Base-by-base conservation (phyloP, 2,113 vertebrate species). In the Onychorhynchus coronatus region DNA sequence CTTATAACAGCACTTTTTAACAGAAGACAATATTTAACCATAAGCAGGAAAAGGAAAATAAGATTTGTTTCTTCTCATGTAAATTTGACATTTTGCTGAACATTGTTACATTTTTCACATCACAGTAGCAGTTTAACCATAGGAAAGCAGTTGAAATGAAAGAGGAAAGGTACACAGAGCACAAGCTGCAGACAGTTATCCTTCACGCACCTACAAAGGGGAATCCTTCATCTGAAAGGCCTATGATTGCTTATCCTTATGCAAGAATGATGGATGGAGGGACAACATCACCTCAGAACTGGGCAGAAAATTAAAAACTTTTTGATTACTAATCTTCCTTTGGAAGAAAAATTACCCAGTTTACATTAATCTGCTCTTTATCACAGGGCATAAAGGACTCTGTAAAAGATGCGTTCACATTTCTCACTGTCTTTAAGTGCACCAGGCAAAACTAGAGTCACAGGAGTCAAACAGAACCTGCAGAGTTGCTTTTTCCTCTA, bases 251-350 rank as follows among this genome's bases (percentile, higher is more conserved):
- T 81, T 59, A 53, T 39, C 76, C 17, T 68, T 53, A 67, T 0
- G 3, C 2, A 2, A 37, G n/a, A 70, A 81, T 35, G 41, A 75
- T 41, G 16, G 25, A 78, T 59, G 22, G 11, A 89, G 18, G 19
- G 28, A 68, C 11, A 56, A 17, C 44, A 63, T 13, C 18, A 88
- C 14, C 21, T 62, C 28, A 72, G 61, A 93, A 70, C 6, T 6
- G 6, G 41, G 41, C 5, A 47, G 82, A 78, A 79, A 61, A 25
- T 2, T 0, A 0, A 63, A 72, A 82, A 2, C 0, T 17, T n/a
- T 93, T 49, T 66, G 4, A 62, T 61, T 59, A 46, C 8, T 46
- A 63, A 41, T 35, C 18, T 33, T 55, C 82, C 5, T 5, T 56
- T 76, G 28, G 31, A 89, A 67, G 23, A 47, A 90, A 88, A 82